A percentile compares a stretch with the other conserved stretches of the same genome.
Evolutionary conservation across 2,113 vertebrate genomes (phyloP).

Genomic region (Pristiophorus japonicus): DNA sequence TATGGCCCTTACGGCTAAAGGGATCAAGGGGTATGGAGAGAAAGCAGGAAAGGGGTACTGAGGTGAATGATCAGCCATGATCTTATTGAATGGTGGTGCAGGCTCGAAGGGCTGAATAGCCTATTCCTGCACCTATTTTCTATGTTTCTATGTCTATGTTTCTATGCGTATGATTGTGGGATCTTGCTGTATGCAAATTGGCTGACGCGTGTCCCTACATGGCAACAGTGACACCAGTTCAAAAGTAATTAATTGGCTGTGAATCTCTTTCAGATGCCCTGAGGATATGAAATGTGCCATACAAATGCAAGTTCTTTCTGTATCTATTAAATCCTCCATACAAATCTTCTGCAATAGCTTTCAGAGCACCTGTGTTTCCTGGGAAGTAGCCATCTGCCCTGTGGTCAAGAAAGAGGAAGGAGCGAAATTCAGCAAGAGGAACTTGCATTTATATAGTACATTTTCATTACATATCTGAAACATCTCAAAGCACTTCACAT

Average conservation of each 20-base stretch:
- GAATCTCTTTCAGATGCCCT: not conserved
- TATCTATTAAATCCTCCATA: not conserved
- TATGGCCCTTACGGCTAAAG: too few species aligned
- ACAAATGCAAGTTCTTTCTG: not conserved
- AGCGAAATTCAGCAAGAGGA: not conserved
- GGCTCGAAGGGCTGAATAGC: too few species aligned
- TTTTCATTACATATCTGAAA: not conserved
- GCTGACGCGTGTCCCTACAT: not conserved
- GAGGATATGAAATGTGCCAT: not conserved
- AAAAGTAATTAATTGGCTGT: not conserved
- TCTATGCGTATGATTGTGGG: not conserved
- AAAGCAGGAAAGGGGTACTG: too few species aligned
- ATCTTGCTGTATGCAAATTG: not conserved
- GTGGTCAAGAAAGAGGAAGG: not conserved
- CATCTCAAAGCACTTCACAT: not conserved
- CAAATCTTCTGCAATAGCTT: not conserved
- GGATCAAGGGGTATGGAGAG: too few species aligned
- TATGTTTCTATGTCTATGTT: too few species aligned
- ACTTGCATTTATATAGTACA: not conserved
- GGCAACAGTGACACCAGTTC: not conserved
- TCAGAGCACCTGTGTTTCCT: not conserved
- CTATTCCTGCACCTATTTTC: too few species aligned
- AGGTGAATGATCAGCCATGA: too few species aligned
- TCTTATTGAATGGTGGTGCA: too few species aligned
- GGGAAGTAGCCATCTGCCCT: not conserved